Base-by-base conservation (phyloP, 2,113 vertebrate species). In the Marmota monax region DNA sequence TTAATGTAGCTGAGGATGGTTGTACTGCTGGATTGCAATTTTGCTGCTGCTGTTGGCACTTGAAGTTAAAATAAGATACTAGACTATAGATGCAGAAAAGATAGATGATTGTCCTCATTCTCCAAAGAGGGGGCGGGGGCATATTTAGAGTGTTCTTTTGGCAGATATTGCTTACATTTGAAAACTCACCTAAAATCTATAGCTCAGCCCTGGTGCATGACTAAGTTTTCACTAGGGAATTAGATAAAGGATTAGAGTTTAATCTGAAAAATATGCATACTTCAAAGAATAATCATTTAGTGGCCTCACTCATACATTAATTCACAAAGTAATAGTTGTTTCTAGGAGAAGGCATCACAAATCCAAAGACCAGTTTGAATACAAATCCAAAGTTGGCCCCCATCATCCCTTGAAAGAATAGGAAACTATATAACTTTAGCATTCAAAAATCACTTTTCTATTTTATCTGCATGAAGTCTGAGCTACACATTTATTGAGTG, bases 61-160 rank as follows among this genome's bases (percentile, higher is more conserved):
- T 95, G 84, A 94, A 96, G 94, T 96, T 97, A 97, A 95, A 96
- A 97, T 93, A 85, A 97, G 87, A 97, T 78, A 37, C 45, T 74
- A 70, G 63, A 80, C 92, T 76, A 76, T 11, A 92, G 61, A 90
- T 88, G 58, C 90, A 86, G 92, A 92, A 77, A 96, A 89, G 63
- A 97, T 77, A 89, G 72, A 88, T 80, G 27, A 34, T 69, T 92
- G 65, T 88, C 11, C 14, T 84, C 27, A 80, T 63, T 89, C 61
- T 93, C 70, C 61, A 51, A 82, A 58, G 61, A 53, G n/a, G 37
- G 32, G 16, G 27, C 4, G 32, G 16, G 27, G 4, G 51, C 27
- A 61, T 42, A 88, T 42, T 88, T 67, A 78, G 25, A 76, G 27
- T 11, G 69, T 5, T 80, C 2, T 74, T 79, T 90, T 34, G 27